phyloP scores from a whole-genome alignment of 2,888 invertebrate species.

The Beris chalybata region DNA sequence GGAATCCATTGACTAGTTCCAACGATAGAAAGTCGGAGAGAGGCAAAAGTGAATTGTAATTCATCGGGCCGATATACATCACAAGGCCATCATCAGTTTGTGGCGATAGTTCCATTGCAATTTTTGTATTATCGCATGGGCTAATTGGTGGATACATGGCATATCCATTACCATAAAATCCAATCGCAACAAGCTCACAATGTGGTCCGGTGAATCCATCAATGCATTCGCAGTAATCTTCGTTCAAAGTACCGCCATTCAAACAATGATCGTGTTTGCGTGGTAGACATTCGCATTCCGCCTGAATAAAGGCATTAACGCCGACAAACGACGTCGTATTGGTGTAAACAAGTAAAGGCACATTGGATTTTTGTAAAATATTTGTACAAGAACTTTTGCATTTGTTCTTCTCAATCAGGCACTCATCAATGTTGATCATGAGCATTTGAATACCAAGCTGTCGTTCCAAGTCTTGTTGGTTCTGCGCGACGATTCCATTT shows the following conservation, averaged over 20 bases:
- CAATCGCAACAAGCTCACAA: constrained; percentile 86
- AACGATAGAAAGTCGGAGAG: constrained; percentile 88
- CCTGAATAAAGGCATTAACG: constrained; percentile 79
- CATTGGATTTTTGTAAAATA: constrained; percentile 69
- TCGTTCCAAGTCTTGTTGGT: constrained; percentile 71
- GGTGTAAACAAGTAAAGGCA: constrained; percentile 83
- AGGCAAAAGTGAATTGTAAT: constrained; percentile 64
- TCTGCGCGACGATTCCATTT: constrained; percentile 78
- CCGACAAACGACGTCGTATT: constrained; percentile 95
- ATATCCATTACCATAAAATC: constrained; percentile 89
- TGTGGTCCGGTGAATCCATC: constrained; percentile 80
- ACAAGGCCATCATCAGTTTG: constrained; percentile 77
- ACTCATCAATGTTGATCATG: constrained; percentile 92
- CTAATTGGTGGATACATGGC: constrained; percentile 89
- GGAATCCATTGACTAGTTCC: constrained; percentile 81
- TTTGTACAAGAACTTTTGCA: constrained; percentile 79
- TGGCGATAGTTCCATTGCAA: constrained; percentile 81
- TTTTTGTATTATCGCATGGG: constrained; percentile 80
- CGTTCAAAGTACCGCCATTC: constrained; percentile 72
- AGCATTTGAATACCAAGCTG: constrained; percentile 73
- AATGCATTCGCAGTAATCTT: constrained; percentile 78
- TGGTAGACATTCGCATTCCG: constrained; percentile 70
- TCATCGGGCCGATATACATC: constrained; percentile 87
- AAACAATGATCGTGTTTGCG: constrained; percentile 63
- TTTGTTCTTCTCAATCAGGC: constrained; percentile 73